phyloP scores from a whole-genome alignment of 2,113 vertebrate genomes.

The Elaphurus davidianus region DNA sequence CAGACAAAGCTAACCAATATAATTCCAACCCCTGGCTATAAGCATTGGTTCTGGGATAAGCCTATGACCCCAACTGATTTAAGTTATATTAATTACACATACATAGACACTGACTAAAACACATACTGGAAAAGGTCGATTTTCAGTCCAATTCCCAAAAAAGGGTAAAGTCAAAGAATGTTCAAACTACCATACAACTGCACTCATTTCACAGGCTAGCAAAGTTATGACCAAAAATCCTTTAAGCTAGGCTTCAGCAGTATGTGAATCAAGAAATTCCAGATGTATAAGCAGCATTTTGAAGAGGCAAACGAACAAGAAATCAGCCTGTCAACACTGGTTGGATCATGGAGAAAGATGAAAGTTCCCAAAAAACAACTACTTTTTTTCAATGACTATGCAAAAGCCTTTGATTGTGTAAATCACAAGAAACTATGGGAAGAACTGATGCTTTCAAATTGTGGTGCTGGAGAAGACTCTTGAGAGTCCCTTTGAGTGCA shows the following conservation, averaged over 20 bases:
- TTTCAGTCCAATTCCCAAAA: background rate
- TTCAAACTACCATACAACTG: background rate
- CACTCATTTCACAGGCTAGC: background rate
- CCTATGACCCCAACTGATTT: background rate
- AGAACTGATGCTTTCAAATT: background rate
- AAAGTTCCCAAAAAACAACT: background rate
- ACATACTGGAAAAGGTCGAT: background rate
- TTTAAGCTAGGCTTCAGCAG: background rate
- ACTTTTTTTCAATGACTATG: background rate
- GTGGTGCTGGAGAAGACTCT: background rate
- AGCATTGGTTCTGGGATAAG: background rate
- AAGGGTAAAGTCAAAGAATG: background rate
- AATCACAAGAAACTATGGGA: background rate
- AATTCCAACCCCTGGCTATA: background rate
- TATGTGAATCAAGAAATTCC: background rate
- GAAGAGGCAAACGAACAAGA: background rate
- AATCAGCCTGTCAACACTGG: background rate
- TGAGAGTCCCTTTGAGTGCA: background rate
- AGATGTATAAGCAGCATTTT: background rate
- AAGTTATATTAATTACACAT: background rate
- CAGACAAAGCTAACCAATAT: background rate
- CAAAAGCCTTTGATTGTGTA: background rate
- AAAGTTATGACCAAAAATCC: background rate
- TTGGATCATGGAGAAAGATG: background rate
- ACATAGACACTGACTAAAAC: fast-evolving